Conservation (phyloP, 2,113 vertebrate species). For the Conger conger region DNA sequence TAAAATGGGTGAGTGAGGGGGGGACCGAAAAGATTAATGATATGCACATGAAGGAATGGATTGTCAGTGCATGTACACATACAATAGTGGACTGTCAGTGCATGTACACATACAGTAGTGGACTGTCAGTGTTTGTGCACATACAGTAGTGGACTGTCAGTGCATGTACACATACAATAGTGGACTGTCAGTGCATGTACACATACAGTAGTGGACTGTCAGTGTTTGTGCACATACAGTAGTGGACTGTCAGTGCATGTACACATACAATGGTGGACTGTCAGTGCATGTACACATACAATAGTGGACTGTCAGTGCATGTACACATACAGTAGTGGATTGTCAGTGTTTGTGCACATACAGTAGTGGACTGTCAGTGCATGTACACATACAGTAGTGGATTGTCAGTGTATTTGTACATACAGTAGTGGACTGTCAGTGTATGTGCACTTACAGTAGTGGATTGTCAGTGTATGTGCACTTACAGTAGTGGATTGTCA, state of each 20-base stretch:
- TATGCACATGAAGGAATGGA: too few species aligned
- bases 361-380: too few species aligned
- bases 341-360: background rate
- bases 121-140: background rate
- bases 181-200: background rate
- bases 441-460: background rate
- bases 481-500: background rate
- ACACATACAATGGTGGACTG: background rate
- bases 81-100: background rate
- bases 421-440: too few species aligned
- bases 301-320: too few species aligned
- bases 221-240: background rate
- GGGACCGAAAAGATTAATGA: background rate
- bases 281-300: too few species aligned
- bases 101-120: background rate
- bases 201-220: too few species aligned
- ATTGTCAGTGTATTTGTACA: background rate
- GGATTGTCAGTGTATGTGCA: background rate
- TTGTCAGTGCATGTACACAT: background rate
- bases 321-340: too few species aligned
- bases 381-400: background rate
- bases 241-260: background rate
- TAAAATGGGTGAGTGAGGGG: constrained; percentile 64
- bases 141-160: background rate
- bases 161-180: too few species aligned